Evolutionary conservation across 2,113 vertebrate species (phyloP), one percentile per base, ranked within the genome.

Genomic region (Rousettus leschenaultii): DNA sequence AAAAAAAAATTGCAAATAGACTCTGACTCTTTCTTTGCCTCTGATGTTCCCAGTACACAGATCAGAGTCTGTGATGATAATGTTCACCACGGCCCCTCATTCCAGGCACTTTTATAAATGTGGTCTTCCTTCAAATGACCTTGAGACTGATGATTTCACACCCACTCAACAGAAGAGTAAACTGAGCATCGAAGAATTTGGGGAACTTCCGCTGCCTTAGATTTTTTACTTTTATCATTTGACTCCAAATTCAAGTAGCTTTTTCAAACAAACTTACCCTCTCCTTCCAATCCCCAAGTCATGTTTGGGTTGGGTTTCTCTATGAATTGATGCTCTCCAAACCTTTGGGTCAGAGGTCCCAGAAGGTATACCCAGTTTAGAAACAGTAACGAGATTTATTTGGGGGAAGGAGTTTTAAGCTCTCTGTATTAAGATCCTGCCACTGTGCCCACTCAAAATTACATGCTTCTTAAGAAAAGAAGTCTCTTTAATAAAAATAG

Each of bases 401-500:
- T 93, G 33, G 10, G 19, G 45, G 15, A 1, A 6, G 2, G 30
- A 82, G 80, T 97, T 95, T 71, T 11, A 12, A 80, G 86, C 1
- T 96, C 92, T 94, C 68, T 97, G 93, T 95, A 68, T 98, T 97
- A 97, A 89, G 96, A 94, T 88, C 95, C 66, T 96, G 85, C 97
- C 98, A 98, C 96, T 98, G 97, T 80, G 22, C 75, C 88, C 93
- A 97, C 55, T 97, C 91, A 98, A 98, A 98, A 96, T 91, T 26
- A 38, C 61, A 96, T 91, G 95, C 87, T 98, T 98, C 98, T 98
- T 97, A 96, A 95, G 95, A 95, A 82, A 86, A 97, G 98, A 97
- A 98, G 94, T 85, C 88, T 97, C 93, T 95, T 93, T 97, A 96
- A 96, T 96, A 97, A 98, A 98, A 97, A 98, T 98, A 98, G 98